These are phyloP conservation scores for Sturnira hondurensis DNA, from an alignment of 2,113 vertebrate genomes.

Conservation along the genomic window DNA sequence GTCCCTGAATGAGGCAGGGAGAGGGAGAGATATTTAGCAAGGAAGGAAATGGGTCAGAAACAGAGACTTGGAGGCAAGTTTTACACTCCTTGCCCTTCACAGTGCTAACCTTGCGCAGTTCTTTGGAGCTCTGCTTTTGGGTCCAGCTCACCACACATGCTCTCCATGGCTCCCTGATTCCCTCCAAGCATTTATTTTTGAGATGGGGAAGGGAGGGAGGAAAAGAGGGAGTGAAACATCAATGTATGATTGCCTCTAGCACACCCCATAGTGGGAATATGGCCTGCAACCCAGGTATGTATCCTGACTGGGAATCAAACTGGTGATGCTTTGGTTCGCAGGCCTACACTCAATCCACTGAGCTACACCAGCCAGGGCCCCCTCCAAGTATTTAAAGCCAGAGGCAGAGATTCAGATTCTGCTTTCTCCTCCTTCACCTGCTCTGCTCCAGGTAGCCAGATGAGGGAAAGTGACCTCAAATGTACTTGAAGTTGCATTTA, in stretches of 20 bases:
- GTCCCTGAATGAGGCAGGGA: constrained; percentile 22
- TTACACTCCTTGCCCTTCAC: fast-evolving
- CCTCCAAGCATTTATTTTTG: neutral
- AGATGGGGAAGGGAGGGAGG: no score
- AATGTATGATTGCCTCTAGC: no score
- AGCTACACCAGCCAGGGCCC: no score
- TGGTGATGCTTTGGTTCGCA: no score
- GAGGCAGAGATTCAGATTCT: neutral
- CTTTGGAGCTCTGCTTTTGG: neutral
- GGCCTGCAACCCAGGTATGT: no score
- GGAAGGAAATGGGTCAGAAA: neutral
- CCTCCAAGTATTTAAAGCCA: neutral
- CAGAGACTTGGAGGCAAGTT: neutral
- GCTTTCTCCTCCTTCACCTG: neutral
- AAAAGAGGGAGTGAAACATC: no score
- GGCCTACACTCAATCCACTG: no score
- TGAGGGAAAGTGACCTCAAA: constrained; percentile 54
- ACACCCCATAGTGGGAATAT: no score
- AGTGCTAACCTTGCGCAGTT: neutral
- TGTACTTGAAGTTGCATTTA: constrained; percentile 65
- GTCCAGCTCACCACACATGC: neutral
- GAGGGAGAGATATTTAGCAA: neutral
- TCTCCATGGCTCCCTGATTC: neutral
- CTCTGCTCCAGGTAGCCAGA: constrained; percentile 10
- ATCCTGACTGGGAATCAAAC: no score